Conservation (phyloP, 2,888 invertebrate genomes). For the Pherbina coryleti region DNA sequence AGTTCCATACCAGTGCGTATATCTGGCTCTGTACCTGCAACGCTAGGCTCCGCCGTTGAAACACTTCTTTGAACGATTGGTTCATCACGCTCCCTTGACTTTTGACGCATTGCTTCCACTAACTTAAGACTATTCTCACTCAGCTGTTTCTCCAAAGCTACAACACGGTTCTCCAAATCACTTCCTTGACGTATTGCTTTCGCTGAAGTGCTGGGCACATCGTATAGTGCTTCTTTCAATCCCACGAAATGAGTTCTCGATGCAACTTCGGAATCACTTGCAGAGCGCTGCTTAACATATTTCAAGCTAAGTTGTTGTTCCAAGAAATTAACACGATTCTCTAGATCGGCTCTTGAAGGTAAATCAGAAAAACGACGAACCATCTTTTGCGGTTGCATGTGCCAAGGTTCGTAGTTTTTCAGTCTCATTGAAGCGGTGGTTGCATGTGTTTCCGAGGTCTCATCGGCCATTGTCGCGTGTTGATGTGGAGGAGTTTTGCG, state of each 20-base stretch:
- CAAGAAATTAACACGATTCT: constrained; percentile 64
- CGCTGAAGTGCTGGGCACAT: constrained; percentile 51
- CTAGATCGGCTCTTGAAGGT: constrained; percentile 66
- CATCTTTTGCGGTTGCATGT: constrained; percentile 53
- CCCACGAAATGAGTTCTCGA: constrained; percentile 50
- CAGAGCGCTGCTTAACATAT: constrained; percentile 66
- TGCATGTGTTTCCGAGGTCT: constrained; percentile 67
- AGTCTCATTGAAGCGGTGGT: constrained; percentile 63
- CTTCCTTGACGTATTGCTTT: not conserved
- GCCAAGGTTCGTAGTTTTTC: constrained; percentile 61
- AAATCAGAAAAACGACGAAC: constrained; percentile 67
- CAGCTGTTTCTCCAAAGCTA: constrained; percentile 63
- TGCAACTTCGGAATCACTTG: constrained; percentile 68
- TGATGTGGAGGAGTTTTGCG: constrained; percentile 49
- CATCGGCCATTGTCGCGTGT: constrained; percentile 57
- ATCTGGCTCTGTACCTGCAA: constrained; percentile 49
- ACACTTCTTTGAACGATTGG: constrained; percentile 27
- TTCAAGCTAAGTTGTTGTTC: constrained; percentile 63
- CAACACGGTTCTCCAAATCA: constrained; percentile 59
- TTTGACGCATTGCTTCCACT: constrained; percentile 55
- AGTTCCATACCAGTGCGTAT: constrained; percentile 59
- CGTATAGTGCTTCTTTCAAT: constrained; percentile 11
- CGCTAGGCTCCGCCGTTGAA: constrained; percentile 47
- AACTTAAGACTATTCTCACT: constrained; percentile 60
- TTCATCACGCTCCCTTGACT: constrained; percentile 40